phyloP scores from a whole-genome alignment of 2,113 vertebrate genomes.

The Archocentrus centrarchus region DNA sequence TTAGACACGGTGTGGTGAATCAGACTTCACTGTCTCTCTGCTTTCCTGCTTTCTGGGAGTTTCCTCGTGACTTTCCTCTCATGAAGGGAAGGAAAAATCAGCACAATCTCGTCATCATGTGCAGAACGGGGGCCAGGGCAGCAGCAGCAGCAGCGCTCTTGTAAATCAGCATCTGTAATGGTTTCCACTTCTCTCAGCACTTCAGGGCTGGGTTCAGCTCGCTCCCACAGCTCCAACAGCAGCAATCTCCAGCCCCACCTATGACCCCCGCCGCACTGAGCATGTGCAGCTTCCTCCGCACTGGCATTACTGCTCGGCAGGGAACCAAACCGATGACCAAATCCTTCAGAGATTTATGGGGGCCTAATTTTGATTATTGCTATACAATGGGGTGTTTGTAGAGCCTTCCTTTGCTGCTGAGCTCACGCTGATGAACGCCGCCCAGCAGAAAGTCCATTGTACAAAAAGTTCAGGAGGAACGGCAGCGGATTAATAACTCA shows the following conservation, averaged over 20 bases:
- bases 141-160: constrained; percentile 62
- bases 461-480: neutral
- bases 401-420: constrained; percentile 36
- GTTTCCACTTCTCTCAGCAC: constrained; percentile 75
- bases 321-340: constrained; percentile 47
- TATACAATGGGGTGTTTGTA: constrained; percentile 53
- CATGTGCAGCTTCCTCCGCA: constrained; percentile 47
- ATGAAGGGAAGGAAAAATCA: constrained; percentile 34
- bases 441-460: constrained; percentile 17
- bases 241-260: constrained; percentile 12
- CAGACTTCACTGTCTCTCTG: neutral
- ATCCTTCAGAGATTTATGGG: constrained; percentile 51
- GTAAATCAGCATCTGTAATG: constrained; percentile 75
- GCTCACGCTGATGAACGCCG: constrained; percentile 43
- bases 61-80: constrained; percentile 39
- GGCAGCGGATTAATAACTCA: neutral
- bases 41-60: constrained; percentile 15
- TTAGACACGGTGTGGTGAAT: neutral
- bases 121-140: constrained; percentile 42
- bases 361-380: constrained; percentile 35
- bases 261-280: constrained; percentile 32
- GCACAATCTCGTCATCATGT: constrained; percentile 18
- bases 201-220: constrained; percentile 46
- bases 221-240: constrained; percentile 24
- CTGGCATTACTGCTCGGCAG: constrained; percentile 49